Evolutionary conservation across 2,888 invertebrate genomes (phyloP).

Genomic region (Dasysyrphus tricinctus): DNA sequence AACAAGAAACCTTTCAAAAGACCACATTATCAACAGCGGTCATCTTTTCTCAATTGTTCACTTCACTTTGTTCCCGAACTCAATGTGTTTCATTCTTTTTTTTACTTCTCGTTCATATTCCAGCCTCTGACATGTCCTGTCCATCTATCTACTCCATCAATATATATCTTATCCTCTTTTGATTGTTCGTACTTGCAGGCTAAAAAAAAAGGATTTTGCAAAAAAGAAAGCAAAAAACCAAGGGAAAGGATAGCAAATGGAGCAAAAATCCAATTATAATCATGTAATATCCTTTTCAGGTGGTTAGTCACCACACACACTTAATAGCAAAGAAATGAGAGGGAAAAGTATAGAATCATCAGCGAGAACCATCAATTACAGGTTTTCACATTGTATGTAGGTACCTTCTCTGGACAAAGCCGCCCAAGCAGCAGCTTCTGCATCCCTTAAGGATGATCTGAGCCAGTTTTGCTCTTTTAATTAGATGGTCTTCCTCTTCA

Average conservation of each 20-base stretch:
- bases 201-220: conserved; percentile 1
- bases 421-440: background rate
- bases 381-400: conserved; percentile 60
- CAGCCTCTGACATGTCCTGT: conserved; percentile 19
- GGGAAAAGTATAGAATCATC: conserved; percentile 30
- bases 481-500: conserved; percentile 51
- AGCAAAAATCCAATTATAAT: conserved; percentile 57
- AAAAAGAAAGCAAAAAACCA: background rate
- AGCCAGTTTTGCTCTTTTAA: conserved; percentile 61
- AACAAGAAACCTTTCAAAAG: conserved; percentile 39
- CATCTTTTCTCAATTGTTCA: conserved; percentile 59
- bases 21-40: conserved; percentile 59
- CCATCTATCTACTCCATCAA: conserved; percentile 32
- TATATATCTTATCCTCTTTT: conserved; percentile 53
- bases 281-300: conserved; percentile 72
- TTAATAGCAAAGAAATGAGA: conserved; percentile 47
- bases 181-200: conserved; percentile 43
- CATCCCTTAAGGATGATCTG: conserved; percentile 47
- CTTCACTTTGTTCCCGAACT: conserved; percentile 37
- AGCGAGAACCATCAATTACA: conserved; percentile 69
- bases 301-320: conserved; percentile 62
- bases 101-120: background rate
- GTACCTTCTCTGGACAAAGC: conserved; percentile 5
- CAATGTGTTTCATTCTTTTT: conserved; percentile 7
- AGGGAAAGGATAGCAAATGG: conserved; percentile 55